Conservation (phyloP, 2,888 invertebrate genomes). For the Drosophila incognita region DNA sequence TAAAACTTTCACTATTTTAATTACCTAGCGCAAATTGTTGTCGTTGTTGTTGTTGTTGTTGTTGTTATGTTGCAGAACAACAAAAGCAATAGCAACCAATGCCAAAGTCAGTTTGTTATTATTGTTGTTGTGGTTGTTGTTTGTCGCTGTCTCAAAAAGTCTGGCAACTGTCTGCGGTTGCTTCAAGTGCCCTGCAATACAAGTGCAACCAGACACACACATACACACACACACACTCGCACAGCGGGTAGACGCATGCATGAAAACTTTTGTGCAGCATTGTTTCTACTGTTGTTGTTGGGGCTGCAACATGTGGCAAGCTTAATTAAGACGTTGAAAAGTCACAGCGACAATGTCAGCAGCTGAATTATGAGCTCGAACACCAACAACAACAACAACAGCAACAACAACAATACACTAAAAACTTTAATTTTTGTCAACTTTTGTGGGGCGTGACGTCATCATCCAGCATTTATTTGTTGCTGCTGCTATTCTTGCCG, state of each 20-base stretch:
- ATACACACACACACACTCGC: slow-evolving; percentile 5
- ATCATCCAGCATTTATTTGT: slow-evolving; percentile 22
- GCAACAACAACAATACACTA: not conserved
- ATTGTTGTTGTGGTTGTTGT: slow-evolving; percentile 41
- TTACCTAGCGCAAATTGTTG: slow-evolving; percentile 58
- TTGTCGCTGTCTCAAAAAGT: slow-evolving; percentile 59
- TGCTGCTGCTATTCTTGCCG: slow-evolving; percentile 14
- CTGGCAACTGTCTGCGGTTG: slow-evolving; percentile 73
- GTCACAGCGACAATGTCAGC: slow-evolving; percentile 63
- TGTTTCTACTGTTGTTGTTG: slow-evolving; percentile 36
- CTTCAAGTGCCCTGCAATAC: slow-evolving; percentile 61
- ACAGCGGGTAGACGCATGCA: slow-evolving; percentile 33
- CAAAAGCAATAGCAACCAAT: slow-evolving; percentile 28
- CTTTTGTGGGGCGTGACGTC: slow-evolving; percentile 56
- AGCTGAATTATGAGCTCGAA: slow-evolving; percentile 50
- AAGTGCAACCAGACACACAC: slow-evolving; percentile 43
- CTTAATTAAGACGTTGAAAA: slow-evolving; percentile 72
- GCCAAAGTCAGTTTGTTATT: slow-evolving; percentile 40
- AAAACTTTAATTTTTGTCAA: slow-evolving; percentile 33
- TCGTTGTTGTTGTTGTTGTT: not conserved
- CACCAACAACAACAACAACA: slow-evolving; percentile 15
- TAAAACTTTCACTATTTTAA: slow-evolving; percentile 79
- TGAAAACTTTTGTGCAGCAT: slow-evolving; percentile 60
- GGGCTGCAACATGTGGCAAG: slow-evolving; percentile 71
- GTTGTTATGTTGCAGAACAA: slow-evolving; percentile 31